phyloP scores from a whole-genome alignment of 2,797 vertebrate species.

The Esox masquinongy region DNA sequence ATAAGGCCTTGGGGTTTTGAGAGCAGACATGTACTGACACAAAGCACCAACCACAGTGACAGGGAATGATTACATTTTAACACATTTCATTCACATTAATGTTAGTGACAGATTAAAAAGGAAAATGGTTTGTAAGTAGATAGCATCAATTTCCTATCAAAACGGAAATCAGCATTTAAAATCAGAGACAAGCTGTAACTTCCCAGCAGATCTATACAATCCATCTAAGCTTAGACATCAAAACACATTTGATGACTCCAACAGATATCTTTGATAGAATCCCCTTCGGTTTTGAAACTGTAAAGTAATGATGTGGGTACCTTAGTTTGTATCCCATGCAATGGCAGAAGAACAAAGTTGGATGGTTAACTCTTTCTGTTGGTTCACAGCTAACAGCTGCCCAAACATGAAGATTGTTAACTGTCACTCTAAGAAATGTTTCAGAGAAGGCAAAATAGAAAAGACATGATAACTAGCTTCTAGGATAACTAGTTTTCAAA shows the following conservation, averaged over 20 bases:
- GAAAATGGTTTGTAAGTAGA: constrained; percentile 6
- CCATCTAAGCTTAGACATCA: background rate
- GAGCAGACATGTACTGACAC: background rate
- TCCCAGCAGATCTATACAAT: background rate
- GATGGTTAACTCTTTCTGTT: background rate
- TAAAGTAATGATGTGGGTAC: background rate
- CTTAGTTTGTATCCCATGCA: background rate
- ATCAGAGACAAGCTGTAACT: background rate
- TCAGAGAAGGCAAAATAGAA: background rate
- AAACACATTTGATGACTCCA: background rate
- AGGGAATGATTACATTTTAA: background rate
- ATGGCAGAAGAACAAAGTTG: background rate
- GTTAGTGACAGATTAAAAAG: background rate
- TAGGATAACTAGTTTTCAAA: background rate
- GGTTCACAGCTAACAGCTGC: background rate
- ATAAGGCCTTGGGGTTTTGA: too few species aligned
- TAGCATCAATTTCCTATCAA: background rate
- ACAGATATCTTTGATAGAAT: background rate
- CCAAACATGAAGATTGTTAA: background rate
- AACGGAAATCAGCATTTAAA: constrained; percentile 7
- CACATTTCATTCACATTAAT: constrained; percentile 6
- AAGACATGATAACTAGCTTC: background rate
- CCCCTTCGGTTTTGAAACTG: background rate
- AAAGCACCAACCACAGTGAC: background rate
- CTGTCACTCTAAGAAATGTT: background rate